Evolutionary conservation across 2,888 invertebrate species (phyloP).

Genomic region (Lithophane ornitopus): DNA sequence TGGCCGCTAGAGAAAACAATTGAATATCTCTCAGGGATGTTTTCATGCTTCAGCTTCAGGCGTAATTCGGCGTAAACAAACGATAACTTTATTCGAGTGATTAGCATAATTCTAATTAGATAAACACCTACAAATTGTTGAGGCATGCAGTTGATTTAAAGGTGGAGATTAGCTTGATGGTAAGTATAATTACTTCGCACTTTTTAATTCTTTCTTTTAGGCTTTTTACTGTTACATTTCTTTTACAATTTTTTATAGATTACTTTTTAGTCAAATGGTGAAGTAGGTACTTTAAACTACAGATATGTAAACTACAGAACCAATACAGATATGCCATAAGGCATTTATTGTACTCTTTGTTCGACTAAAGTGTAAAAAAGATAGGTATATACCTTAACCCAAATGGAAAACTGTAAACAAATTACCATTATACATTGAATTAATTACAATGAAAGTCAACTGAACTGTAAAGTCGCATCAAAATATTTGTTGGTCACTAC

Average conservation of each 20-base stretch:
- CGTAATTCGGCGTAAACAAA: constrained; percentile 40
- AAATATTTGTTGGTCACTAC: constrained; percentile 54
- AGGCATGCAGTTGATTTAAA: constrained; percentile 19
- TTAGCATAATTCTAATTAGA: constrained; percentile 58
- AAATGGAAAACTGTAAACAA: constrained; percentile 10
- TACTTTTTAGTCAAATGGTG: too few species aligned
- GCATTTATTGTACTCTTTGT: not conserved
- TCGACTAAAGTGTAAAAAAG: not conserved
- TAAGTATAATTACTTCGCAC: too few species aligned
- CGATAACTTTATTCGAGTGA: constrained; percentile 29
- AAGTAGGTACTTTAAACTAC: too few species aligned
- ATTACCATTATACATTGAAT: constrained; percentile 12
- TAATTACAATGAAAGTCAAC: constrained; percentile 24
- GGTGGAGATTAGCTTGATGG: constrained; percentile 4
- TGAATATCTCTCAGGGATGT: constrained; percentile 1
- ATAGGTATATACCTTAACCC: not conserved
- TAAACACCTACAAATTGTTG: constrained; percentile 28
- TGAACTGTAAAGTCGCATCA: constrained; percentile 31
- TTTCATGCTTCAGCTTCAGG: constrained; percentile 2
- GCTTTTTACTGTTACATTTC: too few species aligned
- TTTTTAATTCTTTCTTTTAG: too few species aligned
- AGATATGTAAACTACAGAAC: not conserved
- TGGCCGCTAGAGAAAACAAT: constrained; percentile 20
- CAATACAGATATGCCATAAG: not conserved
- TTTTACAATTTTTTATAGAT: too few species aligned